A percentile compares a stretch with the other conserved stretches of the same genome.
phyloP scores from a whole-genome alignment of 2,113 vertebrate genomes.

The Bubo blakistoni region DNA sequence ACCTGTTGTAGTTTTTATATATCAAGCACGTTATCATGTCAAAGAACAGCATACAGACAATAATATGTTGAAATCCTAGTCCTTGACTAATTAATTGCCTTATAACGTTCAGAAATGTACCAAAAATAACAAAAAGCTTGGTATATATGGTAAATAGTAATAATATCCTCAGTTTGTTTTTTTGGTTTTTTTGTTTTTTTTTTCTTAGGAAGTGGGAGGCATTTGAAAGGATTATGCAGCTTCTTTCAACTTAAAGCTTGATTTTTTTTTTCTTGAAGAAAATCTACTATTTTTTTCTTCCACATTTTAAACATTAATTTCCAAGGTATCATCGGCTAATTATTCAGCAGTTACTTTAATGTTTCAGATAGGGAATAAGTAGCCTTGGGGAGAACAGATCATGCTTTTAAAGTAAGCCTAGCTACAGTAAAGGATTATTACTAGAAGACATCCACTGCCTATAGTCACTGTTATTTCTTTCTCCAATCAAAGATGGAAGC shows the following conservation, averaged over 20 bases:
- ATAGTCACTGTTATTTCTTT: slow-evolving; percentile 21
- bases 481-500: background rate
- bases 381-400: slow-evolving; percentile 66
- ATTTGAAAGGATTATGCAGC: background rate
- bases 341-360: slow-evolving; percentile 71
- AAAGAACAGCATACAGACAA: slow-evolving; percentile 12
- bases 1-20: background rate
- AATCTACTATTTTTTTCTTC: slow-evolving; percentile 32
- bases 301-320: slow-evolving; percentile 71
- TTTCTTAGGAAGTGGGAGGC: background rate
- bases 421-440: slow-evolving; percentile 51
- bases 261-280: slow-evolving; percentile 42
- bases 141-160: slow-evolving; percentile 39
- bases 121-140: background rate
- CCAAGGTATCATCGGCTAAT: slow-evolving; percentile 70
- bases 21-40: background rate
- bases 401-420: slow-evolving; percentile 58
- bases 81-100: slow-evolving; percentile 54
- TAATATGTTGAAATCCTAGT: slow-evolving; percentile 29
- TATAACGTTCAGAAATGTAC: slow-evolving; percentile 27
- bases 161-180: background rate
- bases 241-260: slow-evolving; percentile 42
- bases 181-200: background rate
- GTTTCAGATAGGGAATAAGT: slow-evolving; percentile 66
- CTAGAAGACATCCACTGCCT: slow-evolving; percentile 36